phyloP scores from a whole-genome alignment of 2,888 invertebrate genomes.

The Phyllotreta striolata region DNA sequence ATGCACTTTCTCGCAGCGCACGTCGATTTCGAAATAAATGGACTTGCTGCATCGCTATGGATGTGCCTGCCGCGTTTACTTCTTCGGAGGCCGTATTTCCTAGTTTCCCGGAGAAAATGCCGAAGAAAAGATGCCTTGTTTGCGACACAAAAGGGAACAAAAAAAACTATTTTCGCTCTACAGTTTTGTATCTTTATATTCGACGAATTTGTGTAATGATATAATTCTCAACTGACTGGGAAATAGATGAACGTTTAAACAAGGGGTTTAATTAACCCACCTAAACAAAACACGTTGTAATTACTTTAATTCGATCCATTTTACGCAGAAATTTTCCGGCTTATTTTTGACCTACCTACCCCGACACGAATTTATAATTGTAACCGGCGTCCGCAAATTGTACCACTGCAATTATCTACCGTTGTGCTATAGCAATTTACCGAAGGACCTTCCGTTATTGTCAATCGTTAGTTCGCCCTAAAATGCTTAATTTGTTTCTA shows the following conservation, averaged over 20 bases:
- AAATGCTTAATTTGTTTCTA: slow-evolving; percentile 31
- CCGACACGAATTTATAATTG: slow-evolving; percentile 34
- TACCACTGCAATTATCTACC: slow-evolving; percentile 36
- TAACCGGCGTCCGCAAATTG: slow-evolving; percentile 35
- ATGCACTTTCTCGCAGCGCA: slow-evolving; percentile 39
- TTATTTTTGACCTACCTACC: neutral
- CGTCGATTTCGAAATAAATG: slow-evolving; percentile 40
- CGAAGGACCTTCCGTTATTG: slow-evolving; percentile 40
- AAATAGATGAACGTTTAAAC: too few relatives aligned
- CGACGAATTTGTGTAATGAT: slow-evolving; percentile 12
- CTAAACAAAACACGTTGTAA: too few relatives aligned
- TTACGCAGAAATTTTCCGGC: too few relatives aligned
- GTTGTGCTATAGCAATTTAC: slow-evolving; percentile 34
- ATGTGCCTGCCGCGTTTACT: slow-evolving; percentile 33
- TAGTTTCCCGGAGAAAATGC: slow-evolving; percentile 25
- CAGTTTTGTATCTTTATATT: slow-evolving; percentile 18
- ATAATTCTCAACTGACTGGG: too few relatives aligned
- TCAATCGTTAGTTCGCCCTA: slow-evolving; percentile 33
- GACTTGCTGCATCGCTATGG: slow-evolving; percentile 40
- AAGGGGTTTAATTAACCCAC: too few relatives aligned
- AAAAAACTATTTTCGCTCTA: slow-evolving; percentile 8
- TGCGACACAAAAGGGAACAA: slow-evolving; percentile 30
- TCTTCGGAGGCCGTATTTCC: slow-evolving; percentile 26
- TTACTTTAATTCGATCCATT: too few relatives aligned
- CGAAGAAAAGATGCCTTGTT: slow-evolving; percentile 13